Evolutionary conservation across 1,140 invertebrate species (phyloP).

Genomic region (Plodia interpunctella): DNA sequence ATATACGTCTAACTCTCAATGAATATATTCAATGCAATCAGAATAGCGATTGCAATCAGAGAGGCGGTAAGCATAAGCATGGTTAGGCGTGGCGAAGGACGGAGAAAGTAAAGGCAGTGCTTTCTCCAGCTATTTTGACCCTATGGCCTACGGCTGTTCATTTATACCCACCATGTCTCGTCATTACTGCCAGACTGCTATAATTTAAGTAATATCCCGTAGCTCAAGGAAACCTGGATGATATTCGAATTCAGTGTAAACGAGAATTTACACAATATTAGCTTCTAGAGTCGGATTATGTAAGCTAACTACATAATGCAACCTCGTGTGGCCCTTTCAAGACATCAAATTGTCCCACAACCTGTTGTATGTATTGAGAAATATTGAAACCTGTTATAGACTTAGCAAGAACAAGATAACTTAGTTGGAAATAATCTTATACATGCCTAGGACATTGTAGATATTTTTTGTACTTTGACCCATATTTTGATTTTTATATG

Average conservation of each 20-base stretch:
- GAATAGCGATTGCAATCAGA: conserved; percentile 5
- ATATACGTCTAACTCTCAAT: no score
- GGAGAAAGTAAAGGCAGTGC: conserved; percentile 61
- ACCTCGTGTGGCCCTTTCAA: neutral
- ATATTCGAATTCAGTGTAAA: neutral
- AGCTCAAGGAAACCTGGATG: neutral
- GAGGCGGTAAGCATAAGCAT: conserved; percentile 18
- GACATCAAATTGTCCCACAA: neutral
- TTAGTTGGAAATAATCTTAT: no score
- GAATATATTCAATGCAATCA: no score
- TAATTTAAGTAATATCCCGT: neutral
- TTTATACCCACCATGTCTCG: neutral
- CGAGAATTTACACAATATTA: neutral
- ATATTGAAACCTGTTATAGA: no score
- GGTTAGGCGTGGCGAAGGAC: conserved; percentile 25
- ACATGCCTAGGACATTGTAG: no score
- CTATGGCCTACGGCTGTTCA: conserved; percentile 12
- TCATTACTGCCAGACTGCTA: neutral
- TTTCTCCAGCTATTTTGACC: conserved; percentile 44
- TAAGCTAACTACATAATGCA: neutral
- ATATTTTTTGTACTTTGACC: no score
- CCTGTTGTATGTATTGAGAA: neutral
- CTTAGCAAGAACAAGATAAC: no score
- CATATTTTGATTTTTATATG: no score
- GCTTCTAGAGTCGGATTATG: neutral